Evolutionary conservation across 64 coral and sea anemone species (phyloP).

Genomic region (Pachyseris speciosa): DNA sequence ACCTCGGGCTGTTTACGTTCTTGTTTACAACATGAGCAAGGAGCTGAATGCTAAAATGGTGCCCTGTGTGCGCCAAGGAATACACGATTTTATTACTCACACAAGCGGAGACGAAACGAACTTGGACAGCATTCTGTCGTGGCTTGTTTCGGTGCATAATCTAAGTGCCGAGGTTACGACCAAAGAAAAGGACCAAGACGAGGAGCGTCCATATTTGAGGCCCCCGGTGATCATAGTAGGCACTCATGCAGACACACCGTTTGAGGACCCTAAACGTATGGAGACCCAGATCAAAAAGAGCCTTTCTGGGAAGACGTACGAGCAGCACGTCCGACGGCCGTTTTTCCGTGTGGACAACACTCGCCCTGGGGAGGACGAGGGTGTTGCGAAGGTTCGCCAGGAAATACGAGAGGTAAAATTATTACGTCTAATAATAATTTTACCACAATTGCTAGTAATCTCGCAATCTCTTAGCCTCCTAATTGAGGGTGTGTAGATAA

Average conservation of each 20-base stretch:
- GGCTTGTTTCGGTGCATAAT: slow-evolving; percentile 56
- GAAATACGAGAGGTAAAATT: slow-evolving; percentile 55
- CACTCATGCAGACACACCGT: slow-evolving; percentile 57
- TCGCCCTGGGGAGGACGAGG: slow-evolving; percentile 51
- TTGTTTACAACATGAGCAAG: slow-evolving; percentile 77
- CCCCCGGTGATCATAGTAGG: slow-evolving; percentile 82
- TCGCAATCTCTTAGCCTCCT: no score
- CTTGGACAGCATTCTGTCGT: slow-evolving; percentile 80
- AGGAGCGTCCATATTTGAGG: slow-evolving; percentile 58
- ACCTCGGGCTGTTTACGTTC: slow-evolving; percentile 58
- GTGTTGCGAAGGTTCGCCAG: slow-evolving; percentile 52
- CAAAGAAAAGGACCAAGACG: slow-evolving; percentile 4
- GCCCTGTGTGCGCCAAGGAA: slow-evolving; percentile 75
- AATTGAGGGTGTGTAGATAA: no score
- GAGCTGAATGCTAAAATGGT: slow-evolving; percentile 49
- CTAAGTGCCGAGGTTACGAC: neutral
- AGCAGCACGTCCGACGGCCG: slow-evolving; percentile 71
- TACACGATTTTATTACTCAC: slow-evolving; percentile 58
- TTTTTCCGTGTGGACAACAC: slow-evolving; percentile 78
- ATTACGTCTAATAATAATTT: neutral
- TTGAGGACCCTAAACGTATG: slow-evolving; percentile 62
- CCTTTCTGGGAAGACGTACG: slow-evolving; percentile 56
- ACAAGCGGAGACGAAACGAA: slow-evolving; percentile 67
- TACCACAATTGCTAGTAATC: no score
- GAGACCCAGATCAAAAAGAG: slow-evolving; percentile 75